Percentiles rank a stretch among this genome's conserved stretches.
These are phyloP conservation scores for Tetranychus piercei DNA, from an alignment of 2,888 invertebrate species.

Conservation along the genomic window DNA sequence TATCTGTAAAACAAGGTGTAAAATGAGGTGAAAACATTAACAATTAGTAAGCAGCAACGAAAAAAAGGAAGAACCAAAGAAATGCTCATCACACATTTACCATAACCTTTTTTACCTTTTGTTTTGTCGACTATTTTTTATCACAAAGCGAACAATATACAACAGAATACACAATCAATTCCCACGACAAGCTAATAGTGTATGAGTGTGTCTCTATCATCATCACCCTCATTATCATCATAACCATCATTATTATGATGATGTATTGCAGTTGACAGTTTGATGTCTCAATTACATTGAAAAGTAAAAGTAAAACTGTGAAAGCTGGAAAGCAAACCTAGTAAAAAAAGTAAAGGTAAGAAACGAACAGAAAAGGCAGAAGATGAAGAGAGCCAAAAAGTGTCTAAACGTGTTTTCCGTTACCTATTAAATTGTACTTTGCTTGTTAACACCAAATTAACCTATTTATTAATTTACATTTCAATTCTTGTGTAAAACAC, in stretches of 20 bases:
- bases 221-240: neutral
- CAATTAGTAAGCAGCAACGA: neutral
- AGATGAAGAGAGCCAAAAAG: neutral
- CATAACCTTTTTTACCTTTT: too few relatives aligned
- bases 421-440: neutral
- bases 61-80: neutral
- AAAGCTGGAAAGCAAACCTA: too few relatives aligned
- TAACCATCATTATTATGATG: neutral
- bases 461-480: too few relatives aligned
- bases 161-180: too few relatives aligned
- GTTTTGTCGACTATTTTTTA: too few relatives aligned
- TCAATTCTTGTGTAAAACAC: too few relatives aligned
- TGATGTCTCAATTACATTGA: neutral
- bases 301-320: neutral
- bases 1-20: conserved; percentile 35
- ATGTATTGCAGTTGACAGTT: neutral
- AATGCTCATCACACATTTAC: too few relatives aligned
- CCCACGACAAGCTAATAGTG: too few relatives aligned
- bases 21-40: too few relatives aligned
- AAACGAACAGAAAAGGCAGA: too few relatives aligned
- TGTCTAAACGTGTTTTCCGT: neutral
- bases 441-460: neutral
- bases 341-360: too few relatives aligned
- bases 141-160: too few relatives aligned
- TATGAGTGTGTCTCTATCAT: neutral